Conservation (phyloP, 1,140 invertebrate genomes). For the Heliconius eleuchia region DNA sequence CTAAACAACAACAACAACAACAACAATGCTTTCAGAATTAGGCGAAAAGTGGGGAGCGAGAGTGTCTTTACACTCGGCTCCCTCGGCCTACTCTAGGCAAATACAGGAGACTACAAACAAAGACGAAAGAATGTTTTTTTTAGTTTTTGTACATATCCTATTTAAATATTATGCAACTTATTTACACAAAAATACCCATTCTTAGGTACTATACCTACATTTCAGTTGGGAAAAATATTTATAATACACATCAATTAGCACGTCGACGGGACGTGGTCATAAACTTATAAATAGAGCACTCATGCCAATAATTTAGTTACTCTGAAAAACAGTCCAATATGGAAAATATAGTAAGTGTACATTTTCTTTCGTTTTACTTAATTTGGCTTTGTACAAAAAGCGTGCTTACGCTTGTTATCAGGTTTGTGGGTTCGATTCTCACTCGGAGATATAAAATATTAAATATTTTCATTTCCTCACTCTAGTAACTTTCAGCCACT, state of each 20-base stretch:
- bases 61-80: too few relatives aligned
- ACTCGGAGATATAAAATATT: not conserved
- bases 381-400: not conserved
- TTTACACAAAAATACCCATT: conserved; percentile 10
- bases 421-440: too few relatives aligned
- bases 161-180: not conserved
- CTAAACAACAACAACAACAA: too few relatives aligned
- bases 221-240: conserved; percentile 23
- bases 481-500: too few relatives aligned
- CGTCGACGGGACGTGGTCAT: conserved; percentile 5
- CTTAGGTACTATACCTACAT: conserved; percentile 3
- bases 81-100: too few relatives aligned
- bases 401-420: too few relatives aligned
- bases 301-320: conserved; percentile 17
- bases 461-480: too few relatives aligned
- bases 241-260: conserved; percentile 37
- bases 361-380: not conserved
- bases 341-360: conserved; percentile 29
- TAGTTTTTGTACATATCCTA: not conserved
- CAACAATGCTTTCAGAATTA: too few relatives aligned
- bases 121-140: too few relatives aligned
- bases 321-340: conserved; percentile 25
- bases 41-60: too few relatives aligned
- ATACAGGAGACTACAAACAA: too few relatives aligned
- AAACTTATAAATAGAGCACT: conserved; percentile 21